phyloP scores from a whole-genome alignment of 2,888 invertebrate species.

The Hedya salicella region DNA sequence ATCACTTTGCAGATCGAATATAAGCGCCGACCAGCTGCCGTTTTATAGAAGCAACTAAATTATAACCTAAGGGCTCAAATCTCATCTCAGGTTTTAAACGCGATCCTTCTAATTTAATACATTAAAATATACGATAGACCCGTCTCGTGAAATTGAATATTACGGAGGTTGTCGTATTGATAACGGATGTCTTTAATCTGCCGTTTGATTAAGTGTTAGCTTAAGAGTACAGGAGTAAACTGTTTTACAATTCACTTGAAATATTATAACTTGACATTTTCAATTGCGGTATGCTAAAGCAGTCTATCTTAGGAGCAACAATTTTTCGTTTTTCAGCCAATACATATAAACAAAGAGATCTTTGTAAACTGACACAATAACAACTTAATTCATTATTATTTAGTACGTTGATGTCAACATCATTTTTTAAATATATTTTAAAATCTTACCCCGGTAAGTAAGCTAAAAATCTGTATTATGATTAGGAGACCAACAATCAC shows the following conservation, averaged over 20 bases:
- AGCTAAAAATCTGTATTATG: not conserved
- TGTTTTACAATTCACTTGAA: slow-evolving; percentile 10
- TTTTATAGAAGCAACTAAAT: slow-evolving; percentile 72
- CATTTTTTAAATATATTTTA: too few species aligned
- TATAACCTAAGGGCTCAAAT: slow-evolving; percentile 72
- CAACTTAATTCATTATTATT: too few species aligned
- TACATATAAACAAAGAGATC: too few species aligned
- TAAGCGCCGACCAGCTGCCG: slow-evolving; percentile 75
- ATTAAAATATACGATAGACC: slow-evolving; percentile 42
- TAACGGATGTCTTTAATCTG: slow-evolving; percentile 37
- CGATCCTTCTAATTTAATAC: slow-evolving; percentile 43
- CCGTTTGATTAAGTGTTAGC: slow-evolving; percentile 35
- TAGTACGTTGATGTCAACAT: too few species aligned
- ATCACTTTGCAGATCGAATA: slow-evolving; percentile 70
- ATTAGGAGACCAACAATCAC: not conserved
- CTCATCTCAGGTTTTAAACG: slow-evolving; percentile 67
- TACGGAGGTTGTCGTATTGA: slow-evolving; percentile 35
- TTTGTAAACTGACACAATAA: too few species aligned
- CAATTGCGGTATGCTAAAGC: not conserved
- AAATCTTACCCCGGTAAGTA: too few species aligned
- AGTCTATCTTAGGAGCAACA: too few species aligned
- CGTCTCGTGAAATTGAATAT: slow-evolving; percentile 39
- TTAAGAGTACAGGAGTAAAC: slow-evolving; percentile 14
- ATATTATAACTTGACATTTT: slow-evolving; percentile 4
- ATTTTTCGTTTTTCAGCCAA: too few species aligned